Percentiles rank a stretch among this genome's conserved stretches.
These are phyloP conservation scores for Dusona sp. DNA, from an alignment of 2,888 invertebrate genomes.

Conservation along the genomic window DNA sequence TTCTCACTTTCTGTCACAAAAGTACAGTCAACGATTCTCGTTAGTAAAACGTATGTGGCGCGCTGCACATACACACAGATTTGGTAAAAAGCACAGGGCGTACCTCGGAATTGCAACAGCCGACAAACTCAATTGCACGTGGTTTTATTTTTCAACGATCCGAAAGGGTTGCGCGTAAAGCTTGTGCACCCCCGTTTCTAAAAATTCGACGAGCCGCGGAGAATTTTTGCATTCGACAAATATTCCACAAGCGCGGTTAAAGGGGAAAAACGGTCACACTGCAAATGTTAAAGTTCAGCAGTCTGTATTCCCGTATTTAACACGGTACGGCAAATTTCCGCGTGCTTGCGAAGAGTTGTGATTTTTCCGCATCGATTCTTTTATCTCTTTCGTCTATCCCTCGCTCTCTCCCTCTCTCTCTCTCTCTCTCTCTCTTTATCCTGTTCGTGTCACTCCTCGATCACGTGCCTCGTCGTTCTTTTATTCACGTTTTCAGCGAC, in stretches of 20 bases:
- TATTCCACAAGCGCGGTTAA: constrained; percentile 55
- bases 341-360: constrained; percentile 47
- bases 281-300: constrained; percentile 10
- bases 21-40: constrained; percentile 57
- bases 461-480: constrained; percentile 11
- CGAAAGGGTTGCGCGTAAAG: constrained; percentile 39
- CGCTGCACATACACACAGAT: background rate
- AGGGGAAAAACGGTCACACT: constrained; percentile 27
- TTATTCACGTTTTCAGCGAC: constrained; percentile 54
- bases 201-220: constrained; percentile 55
- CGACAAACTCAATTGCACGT: constrained; percentile 68
- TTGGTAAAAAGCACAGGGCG: constrained; percentile 16
- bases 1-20: background rate
- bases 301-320: constrained; percentile 58
- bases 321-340: constrained; percentile 40
- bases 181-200: constrained; percentile 33
- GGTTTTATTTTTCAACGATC: constrained; percentile 56
- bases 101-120: constrained; percentile 44
- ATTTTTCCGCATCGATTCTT: constrained; percentile 56
- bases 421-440: constrained; percentile 6
- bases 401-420: background rate
- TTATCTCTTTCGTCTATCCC: constrained; percentile 2
- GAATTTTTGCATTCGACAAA: constrained; percentile 50
- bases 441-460: constrained; percentile 6
- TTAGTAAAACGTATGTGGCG: constrained; percentile 41